A percentile compares a stretch with the other conserved stretches of the same genome.
These are phyloP conservation scores for Whitmania pigra DNA, from an alignment of 1,140 invertebrate genomes.

Conservation along the genomic window DNA sequence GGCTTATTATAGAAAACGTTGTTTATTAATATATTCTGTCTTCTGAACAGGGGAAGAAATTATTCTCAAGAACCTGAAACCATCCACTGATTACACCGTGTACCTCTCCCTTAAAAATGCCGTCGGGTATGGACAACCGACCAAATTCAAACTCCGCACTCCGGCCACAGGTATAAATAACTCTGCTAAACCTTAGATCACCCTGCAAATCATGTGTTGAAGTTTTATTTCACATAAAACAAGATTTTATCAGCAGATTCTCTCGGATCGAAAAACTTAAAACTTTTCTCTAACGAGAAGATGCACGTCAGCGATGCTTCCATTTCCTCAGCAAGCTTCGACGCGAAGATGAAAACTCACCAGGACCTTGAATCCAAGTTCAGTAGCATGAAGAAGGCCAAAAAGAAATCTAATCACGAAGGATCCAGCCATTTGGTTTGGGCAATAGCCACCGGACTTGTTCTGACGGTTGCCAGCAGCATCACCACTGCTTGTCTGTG, in stretches of 20 bases:
- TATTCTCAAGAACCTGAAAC: constrained; percentile 10
- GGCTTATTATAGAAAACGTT: too few species aligned
- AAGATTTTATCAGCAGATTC: too few species aligned
- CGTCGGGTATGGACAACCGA: constrained; percentile 14
- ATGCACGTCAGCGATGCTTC: constrained; percentile 7
- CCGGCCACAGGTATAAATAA: too few species aligned
- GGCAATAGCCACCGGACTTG: not conserved
- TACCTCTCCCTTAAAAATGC: constrained; percentile 17
- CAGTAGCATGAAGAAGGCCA: not conserved
- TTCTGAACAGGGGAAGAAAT: not conserved
- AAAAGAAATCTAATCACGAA: constrained; percentile 8
- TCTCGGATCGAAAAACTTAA: too few species aligned
- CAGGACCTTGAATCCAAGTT: constrained; percentile 3
- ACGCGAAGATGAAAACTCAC: not conserved
- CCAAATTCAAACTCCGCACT: constrained; percentile 20
- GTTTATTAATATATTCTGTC: not conserved
- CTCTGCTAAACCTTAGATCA: too few species aligned
- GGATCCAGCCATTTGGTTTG: not conserved
- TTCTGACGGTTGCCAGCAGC: not conserved
- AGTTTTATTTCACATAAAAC: too few species aligned
- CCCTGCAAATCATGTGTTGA: too few species aligned
- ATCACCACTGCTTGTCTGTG: not conserved
- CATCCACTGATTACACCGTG: constrained; percentile 14
- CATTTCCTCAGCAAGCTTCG: not conserved
- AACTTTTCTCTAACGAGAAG: not conserved